phyloP scores from a whole-genome alignment of 2,797 vertebrate genomes.

The Eleutherodactylus coqui region DNA sequence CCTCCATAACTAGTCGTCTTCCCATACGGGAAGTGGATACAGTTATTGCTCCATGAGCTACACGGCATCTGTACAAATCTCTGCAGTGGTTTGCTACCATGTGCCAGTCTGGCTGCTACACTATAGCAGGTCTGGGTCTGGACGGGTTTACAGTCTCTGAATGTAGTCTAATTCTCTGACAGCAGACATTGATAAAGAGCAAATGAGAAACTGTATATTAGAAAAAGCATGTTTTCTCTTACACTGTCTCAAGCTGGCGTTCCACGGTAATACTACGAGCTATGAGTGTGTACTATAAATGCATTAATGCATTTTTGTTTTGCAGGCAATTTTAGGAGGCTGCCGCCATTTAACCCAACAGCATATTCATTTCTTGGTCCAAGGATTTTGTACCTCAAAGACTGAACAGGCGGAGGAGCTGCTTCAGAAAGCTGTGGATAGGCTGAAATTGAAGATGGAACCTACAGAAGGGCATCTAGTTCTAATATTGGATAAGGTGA shows the following conservation, averaged over 20 bases:
- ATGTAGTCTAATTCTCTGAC: too few relatives aligned
- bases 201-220: too few relatives aligned
- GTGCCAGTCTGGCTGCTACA: too few relatives aligned
- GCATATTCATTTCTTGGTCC: conserved; percentile 77
- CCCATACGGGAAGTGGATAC: too few relatives aligned
- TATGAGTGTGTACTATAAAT: background rate
- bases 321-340: conserved; percentile 81
- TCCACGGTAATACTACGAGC: background rate
- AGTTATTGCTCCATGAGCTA: too few relatives aligned
- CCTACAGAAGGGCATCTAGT: conserved; percentile 78
- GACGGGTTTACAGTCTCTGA: too few relatives aligned
- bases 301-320: background rate
- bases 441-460: conserved; percentile 58
- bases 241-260: too few relatives aligned
- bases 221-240: too few relatives aligned
- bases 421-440: conserved; percentile 73
- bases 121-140: too few relatives aligned
- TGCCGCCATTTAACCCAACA: conserved; percentile 74
- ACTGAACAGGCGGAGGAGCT: conserved; percentile 73
- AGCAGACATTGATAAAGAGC: too few relatives aligned
- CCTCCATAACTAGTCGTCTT: background rate
- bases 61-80: too few relatives aligned
- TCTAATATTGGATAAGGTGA: conserved; percentile 89
- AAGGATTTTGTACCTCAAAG: conserved; percentile 74
- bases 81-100: too few relatives aligned